Evolutionary conservation across 2,888 invertebrate genomes (phyloP).

Genomic region (Hirudinaria manillensis): DNA sequence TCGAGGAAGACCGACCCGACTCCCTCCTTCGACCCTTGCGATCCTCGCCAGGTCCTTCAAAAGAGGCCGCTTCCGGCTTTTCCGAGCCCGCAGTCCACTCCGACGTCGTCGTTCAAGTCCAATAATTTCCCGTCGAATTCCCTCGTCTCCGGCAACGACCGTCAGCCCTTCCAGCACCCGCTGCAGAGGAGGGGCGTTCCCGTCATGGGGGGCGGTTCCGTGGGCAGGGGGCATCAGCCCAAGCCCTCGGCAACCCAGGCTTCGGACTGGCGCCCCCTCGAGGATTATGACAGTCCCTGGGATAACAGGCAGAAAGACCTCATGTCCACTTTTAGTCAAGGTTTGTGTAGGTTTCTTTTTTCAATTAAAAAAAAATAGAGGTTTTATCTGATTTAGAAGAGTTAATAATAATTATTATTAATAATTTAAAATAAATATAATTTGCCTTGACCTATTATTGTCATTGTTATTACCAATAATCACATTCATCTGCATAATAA

Average conservation of each 20-base stretch:
- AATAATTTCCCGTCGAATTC: not conserved
- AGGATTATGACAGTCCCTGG: constrained; percentile 42
- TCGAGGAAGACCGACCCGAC: not conserved
- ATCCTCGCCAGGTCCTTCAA: not conserved
- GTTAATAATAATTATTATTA: no score
- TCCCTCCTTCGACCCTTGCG: no score
- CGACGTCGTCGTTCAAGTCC: not conserved
- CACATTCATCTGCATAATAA: not conserved
- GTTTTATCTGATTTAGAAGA: no score
- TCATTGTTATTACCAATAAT: constrained; percentile 6
- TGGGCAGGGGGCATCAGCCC: not conserved
- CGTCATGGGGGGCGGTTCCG: constrained; percentile 29
- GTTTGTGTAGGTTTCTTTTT: not conserved
- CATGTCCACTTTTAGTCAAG: constrained; percentile 18
- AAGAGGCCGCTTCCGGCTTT: not conserved
- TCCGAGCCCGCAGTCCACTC: not conserved
- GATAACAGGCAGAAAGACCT: constrained; percentile 33
- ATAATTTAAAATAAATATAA: not conserved
- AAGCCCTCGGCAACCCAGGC: not conserved
- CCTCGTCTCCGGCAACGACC: not conserved
- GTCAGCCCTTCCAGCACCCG: not conserved
- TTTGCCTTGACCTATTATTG: not conserved
- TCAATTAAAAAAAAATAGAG: no score
- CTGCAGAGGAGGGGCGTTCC: constrained; percentile 21
- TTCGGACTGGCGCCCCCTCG: constrained; percentile 34